phyloP scores from a whole-genome alignment of 2,888 invertebrate species.

The Caenorhabditis sp. region DNA sequence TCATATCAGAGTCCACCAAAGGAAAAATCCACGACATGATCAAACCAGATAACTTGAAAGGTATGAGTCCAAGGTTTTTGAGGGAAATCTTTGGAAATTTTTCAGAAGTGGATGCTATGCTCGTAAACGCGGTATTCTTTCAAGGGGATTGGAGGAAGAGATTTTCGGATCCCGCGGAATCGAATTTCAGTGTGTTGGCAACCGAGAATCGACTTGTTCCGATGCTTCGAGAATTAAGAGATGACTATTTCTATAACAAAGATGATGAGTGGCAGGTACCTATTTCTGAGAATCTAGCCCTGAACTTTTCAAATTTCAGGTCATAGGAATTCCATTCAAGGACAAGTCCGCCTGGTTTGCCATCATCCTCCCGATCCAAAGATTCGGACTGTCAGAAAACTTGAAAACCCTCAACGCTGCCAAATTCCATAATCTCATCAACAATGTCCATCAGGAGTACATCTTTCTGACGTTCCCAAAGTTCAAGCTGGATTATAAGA shows the following conservation, averaged over 20 bases:
- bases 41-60: conserved; percentile 47
- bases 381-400: conserved; percentile 17
- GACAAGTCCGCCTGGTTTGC: conserved; percentile 58
- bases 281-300: too few species aligned
- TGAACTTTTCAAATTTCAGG: conserved; percentile 20
- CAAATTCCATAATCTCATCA: conserved; percentile 49
- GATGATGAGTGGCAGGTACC: conserved; percentile 51
- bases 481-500: conserved; percentile 63
- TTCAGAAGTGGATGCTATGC: conserved; percentile 60
- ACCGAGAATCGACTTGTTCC: conserved; percentile 20
- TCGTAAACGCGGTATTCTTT: conserved; percentile 65
- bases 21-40: conserved; percentile 46
- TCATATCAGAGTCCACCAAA: conserved; percentile 39
- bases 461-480: conserved; percentile 61
- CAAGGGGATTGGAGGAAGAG: conserved; percentile 61
- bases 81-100: background rate
- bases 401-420: conserved; percentile 37
- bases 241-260: conserved; percentile 38
- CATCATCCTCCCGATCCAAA: conserved; percentile 39
- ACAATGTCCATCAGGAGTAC: conserved; percentile 27
- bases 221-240: conserved; percentile 30
- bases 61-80: background rate
- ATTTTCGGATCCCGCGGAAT: conserved; percentile 20
- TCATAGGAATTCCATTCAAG: conserved; percentile 58
- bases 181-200: conserved; percentile 22